These are phyloP conservation scores for Onychomys torridus DNA, from an alignment of 2,797 vertebrate species.

Conservation along the genomic window DNA sequence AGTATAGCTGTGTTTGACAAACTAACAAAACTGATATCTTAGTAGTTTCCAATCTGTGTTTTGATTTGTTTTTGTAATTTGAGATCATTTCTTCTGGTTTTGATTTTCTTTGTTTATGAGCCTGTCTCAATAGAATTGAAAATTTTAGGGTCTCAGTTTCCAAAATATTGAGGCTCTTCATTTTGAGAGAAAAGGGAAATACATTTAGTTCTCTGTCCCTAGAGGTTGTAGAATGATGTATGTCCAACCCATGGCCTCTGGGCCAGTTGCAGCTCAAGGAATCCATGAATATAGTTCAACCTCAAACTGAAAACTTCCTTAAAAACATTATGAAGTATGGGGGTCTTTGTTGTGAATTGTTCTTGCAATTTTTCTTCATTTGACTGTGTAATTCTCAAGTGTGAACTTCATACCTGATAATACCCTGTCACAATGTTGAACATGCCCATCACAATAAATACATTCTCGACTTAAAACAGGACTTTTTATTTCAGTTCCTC, in stretches of 20 bases:
- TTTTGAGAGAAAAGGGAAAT: not conserved
- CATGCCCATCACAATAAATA: not conserved
- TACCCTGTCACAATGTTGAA: not conserved
- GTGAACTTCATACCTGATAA: not conserved
- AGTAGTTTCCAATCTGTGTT: conserved; percentile 15
- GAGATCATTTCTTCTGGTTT: conserved; percentile 5
- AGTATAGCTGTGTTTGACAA: not conserved
- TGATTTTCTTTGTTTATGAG: not conserved
- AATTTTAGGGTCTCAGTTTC: not conserved
- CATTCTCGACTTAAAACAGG: not conserved
- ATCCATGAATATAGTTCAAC: not conserved
- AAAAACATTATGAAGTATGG: not conserved
- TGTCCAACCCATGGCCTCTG: not conserved
- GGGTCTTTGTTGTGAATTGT: not conserved
- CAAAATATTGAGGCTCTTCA: conserved; percentile 6
- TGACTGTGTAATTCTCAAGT: not conserved
- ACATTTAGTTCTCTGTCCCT: not conserved
- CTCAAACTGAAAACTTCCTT: not conserved
- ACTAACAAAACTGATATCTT: not conserved
- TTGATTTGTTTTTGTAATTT: conserved; percentile 11
- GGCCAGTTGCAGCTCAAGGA: not conserved
- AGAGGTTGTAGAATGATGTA: not conserved
- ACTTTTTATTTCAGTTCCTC: not conserved
- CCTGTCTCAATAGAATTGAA: conserved; percentile 4
- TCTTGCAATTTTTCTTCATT: not conserved